Percentiles rank a stretch among this genome's conserved stretches.
These are phyloP conservation scores for Notothenia coriiceps DNA, from an alignment of 2,113 vertebrate species.

Conservation along the genomic window DNA sequence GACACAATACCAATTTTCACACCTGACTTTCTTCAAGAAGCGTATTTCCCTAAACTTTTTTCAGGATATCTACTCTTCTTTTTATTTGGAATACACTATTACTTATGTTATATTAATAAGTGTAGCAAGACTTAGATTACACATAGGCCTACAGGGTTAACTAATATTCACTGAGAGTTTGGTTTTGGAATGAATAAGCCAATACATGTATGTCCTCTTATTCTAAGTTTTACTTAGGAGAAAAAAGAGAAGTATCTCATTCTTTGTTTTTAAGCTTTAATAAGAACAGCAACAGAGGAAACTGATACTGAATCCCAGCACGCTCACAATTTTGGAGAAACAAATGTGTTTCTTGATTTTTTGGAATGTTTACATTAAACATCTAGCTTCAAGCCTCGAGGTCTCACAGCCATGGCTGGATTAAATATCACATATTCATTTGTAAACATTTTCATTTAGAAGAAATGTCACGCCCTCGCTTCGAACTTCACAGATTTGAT, in stretches of 20 bases:
- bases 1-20: not conserved
- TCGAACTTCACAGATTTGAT: conserved; percentile 12
- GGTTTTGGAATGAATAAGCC: not conserved
- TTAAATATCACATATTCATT: conserved; percentile 20
- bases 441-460: conserved; percentile 37
- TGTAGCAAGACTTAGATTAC: too few relatives aligned
- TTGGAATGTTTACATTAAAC: conserved; percentile 54
- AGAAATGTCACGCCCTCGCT: not conserved
- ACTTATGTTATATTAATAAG: not conserved
- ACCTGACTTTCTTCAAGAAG: not conserved
- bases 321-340: conserved; percentile 18
- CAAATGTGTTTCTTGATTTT: conserved; percentile 36
- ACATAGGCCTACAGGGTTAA: not conserved
- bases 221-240: not conserved
- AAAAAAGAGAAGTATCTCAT: not conserved
- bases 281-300: not conserved
- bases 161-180: not conserved
- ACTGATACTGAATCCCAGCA: conserved; percentile 7
- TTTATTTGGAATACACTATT: not conserved
- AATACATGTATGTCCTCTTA: not conserved
- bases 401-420: conserved; percentile 17
- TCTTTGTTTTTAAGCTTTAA: conserved; percentile 18
- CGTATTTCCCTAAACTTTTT: too few relatives aligned
- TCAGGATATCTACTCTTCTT: too few relatives aligned
- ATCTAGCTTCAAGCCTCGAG: conserved; percentile 15